Evolutionary conservation across 2,888 invertebrate species (phyloP), one percentile per base, ranked within the genome.

Genomic region (Serrognathus titanus): DNA sequence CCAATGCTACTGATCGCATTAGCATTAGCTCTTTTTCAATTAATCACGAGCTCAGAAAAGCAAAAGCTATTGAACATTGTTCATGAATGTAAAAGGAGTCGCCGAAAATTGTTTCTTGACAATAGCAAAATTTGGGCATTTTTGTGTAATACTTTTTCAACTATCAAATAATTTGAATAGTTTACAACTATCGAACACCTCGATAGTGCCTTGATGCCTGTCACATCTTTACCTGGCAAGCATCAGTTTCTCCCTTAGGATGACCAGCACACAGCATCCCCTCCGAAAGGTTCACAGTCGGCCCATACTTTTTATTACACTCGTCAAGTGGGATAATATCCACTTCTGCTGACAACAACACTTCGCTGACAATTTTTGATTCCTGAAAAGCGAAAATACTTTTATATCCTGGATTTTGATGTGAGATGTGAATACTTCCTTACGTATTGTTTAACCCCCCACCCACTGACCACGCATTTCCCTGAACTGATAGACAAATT

Each of bases 211-310:
- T 16, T 16, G 16, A 16, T 16, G 16, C 1, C 16, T 16, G 3
- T 16, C 2, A 35, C 10, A 16, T 31, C 24, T 31, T 51, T 63
- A 68, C 68, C 58, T 67, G 65, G 46, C 68, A 68, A n/a, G 68
- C 65, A 58, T 68, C 68, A 11, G 60, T 60, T 45, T 60, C 59
- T 10, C 66, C 66, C 38, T 64, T 58, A 1, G 48, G 39, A n/a
- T 60, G 56, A 12, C 66, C 64, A 35, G 68, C 68, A 53, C 68
- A 68, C 31, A 68, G 49, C 67, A 66, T 67, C 10, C 65, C 64
- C 11, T 62, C 55, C 11, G 51, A 38, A 3, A 63, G 48, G 31
- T 48, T 51, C 1, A 63, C 37, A 13, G 62, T 55, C 11, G 49
- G 53, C 10, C 13, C 51, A 48, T 67, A 68, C 51, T 61, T 55